A percentile compares a stretch with the other conserved stretches of the same genome.
These are phyloP conservation scores for Macroramphosus scolopax DNA, from an alignment of 2,797 vertebrate species.

Conservation along the genomic window DNA sequence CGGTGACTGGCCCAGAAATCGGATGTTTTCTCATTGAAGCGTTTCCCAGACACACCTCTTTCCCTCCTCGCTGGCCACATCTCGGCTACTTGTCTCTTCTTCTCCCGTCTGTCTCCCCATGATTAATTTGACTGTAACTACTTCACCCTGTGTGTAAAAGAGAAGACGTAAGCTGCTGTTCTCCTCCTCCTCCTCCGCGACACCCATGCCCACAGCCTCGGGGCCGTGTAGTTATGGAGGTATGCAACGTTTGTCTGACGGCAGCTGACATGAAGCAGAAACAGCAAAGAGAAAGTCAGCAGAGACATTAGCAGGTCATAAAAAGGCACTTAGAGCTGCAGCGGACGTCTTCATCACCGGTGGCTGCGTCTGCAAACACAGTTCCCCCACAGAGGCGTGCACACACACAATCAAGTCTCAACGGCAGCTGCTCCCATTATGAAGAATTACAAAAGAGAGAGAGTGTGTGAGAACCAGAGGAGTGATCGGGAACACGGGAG, in stretches of 20 bases:
- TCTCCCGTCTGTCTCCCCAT: neutral
- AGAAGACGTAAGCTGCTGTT: slow-evolving; percentile 12
- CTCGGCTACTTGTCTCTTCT: slow-evolving; percentile 8
- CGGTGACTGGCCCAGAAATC: slow-evolving; percentile 69
- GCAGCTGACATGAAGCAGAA: slow-evolving; percentile 40
- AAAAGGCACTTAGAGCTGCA: slow-evolving; percentile 45
- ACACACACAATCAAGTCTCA: neutral
- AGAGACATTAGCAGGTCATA: slow-evolving; percentile 47
- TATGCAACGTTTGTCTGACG: slow-evolving; percentile 53
- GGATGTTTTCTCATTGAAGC: slow-evolving; percentile 73
- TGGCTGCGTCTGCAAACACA: slow-evolving; percentile 8
- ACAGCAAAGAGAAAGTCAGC: slow-evolving; percentile 3
- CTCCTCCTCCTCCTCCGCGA: slow-evolving; percentile 18
- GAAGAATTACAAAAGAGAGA: no score
- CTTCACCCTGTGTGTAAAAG: slow-evolving; percentile 14
- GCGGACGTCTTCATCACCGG: slow-evolving; percentile 24
- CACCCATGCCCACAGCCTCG: slow-evolving; percentile 49
- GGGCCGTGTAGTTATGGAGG: slow-evolving; percentile 57
- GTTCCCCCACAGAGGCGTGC: neutral
- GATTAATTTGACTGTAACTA: slow-evolving; percentile 43
- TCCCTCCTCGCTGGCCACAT: slow-evolving; percentile 12
- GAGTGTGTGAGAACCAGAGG: slow-evolving; percentile 13
- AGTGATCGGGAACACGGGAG: no score
- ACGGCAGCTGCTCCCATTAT: slow-evolving; percentile 11
- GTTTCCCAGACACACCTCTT: slow-evolving; percentile 72